Evolutionary conservation across 2,113 vertebrate species (phyloP).

Genomic region (Cyphomyrus discorhynchus): DNA sequence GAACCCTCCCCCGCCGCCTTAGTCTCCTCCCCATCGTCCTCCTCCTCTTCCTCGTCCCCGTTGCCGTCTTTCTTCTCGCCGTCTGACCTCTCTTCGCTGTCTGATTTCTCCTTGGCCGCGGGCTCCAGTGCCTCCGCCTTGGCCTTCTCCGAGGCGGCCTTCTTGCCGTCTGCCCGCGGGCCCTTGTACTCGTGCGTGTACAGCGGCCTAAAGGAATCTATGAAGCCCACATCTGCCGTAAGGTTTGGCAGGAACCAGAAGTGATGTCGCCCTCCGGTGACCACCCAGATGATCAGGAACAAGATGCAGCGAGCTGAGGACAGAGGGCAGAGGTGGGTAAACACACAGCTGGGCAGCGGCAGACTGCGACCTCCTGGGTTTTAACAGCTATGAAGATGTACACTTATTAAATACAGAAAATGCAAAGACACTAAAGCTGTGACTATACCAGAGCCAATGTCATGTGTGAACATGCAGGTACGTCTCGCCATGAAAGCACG

Average conservation of each 20-base stretch:
- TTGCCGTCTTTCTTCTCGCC: conserved; percentile 86
- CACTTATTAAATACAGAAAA: background rate
- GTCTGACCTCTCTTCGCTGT: conserved; percentile 81
- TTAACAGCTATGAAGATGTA: background rate
- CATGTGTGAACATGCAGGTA: background rate
- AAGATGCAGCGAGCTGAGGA: conserved; percentile 89
- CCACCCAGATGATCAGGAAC: conserved; percentile 95
- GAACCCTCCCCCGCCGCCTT: conserved; percentile 46
- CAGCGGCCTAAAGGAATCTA: conserved; percentile 95
- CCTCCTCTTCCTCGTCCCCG: conserved; percentile 65
- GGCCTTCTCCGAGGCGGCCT: conserved; percentile 65
- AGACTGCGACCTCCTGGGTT: background rate
- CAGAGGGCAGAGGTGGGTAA: conserved; percentile 15
- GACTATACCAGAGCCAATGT: background rate
- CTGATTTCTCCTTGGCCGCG: conserved; percentile 74
- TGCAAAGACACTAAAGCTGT: background rate
- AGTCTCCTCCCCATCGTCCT: conserved; percentile 35
- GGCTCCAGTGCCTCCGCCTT: conserved; percentile 18
- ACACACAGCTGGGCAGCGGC: background rate
- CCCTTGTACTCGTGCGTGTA: conserved; percentile 98
- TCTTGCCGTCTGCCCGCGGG: conserved; percentile 78
- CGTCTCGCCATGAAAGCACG: background rate
- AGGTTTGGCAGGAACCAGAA: conserved; percentile 99
- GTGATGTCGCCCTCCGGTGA: conserved; percentile 94
- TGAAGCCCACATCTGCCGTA: conserved; percentile 95